These are phyloP conservation scores for Eupithecia exiguata DNA, from an alignment of 2,888 invertebrate species.

Conservation along the genomic window DNA sequence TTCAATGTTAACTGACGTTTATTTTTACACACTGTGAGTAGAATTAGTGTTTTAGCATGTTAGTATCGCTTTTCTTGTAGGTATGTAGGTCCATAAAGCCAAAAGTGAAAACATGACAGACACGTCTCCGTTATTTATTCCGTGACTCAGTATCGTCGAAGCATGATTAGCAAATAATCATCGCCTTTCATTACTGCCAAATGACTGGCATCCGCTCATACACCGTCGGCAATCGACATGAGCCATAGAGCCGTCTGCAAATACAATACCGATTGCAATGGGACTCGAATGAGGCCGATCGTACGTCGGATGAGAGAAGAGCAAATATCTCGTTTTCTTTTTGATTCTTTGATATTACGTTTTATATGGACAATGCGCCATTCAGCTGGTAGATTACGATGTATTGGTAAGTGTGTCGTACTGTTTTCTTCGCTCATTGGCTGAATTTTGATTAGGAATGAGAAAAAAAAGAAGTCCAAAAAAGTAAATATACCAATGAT, in stretches of 20 bases:
- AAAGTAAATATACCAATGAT: too few relatives aligned
- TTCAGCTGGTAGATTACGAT: neutral
- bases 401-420: neutral
- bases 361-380: conserved; percentile 21
- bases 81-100: neutral
- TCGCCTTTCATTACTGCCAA: conserved; percentile 65
- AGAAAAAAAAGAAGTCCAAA: too few relatives aligned
- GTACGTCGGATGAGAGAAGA: conserved; percentile 67
- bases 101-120: neutral
- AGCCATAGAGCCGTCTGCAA: conserved; percentile 76
- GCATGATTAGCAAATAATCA: conserved; percentile 69
- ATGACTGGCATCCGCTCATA: conserved; percentile 60
- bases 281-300: conserved; percentile 65
- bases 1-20: neutral
- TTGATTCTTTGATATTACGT: conserved; percentile 47
- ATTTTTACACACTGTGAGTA: neutral
- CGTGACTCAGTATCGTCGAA: conserved; percentile 43
- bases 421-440: too few relatives aligned
- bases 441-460: too few relatives aligned
- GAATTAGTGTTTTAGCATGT: neutral
- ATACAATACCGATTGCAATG: conserved; percentile 76
- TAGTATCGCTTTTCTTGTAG: neutral
- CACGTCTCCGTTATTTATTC: neutral
- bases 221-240: conserved; percentile 75
- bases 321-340: conserved; percentile 61